Base-by-base conservation (phyloP, 1,140 invertebrate genomes). In the Leucophenga varia region DNA sequence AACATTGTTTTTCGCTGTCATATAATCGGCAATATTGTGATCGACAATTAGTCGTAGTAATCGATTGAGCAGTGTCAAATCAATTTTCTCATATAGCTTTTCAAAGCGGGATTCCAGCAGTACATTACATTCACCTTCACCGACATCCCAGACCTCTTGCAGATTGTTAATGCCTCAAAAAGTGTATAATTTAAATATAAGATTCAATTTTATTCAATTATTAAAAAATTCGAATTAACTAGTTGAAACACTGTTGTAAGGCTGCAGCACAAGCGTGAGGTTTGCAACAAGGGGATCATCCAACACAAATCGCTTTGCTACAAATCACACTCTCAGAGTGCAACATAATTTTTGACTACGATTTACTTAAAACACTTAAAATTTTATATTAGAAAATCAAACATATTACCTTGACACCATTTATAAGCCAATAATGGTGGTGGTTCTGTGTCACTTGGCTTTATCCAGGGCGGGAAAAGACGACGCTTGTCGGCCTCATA, bases 1-100 rank as follows among this genome's bases (percentile, higher is more conserved):
- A 18, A 99, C 94, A 77, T 99, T 99, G 77, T 98, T 98, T 74
- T 99, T 99, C 6, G 97, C 95, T 2, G 97, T 98, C 95, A 99
- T 99, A 73, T 99, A 99, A 87, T 99, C 97, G 60, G 97, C 97
- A 72, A 99, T 99, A 72, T 99, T 99, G 77, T 99, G 97, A 79
- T 99, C 97, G 2, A 99, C 96, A 61, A 99, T 98, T 8, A 99
- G 76, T 53, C 96, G 84, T 3, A 99, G 78, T 45, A 99, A 76
- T 77, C 97, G 85, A 79, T 99, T 99, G 1, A 99, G 84, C 3
- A 99, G 77, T 1, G 97, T 99, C 63, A 99, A 82, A 84, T 99
- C 97, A 55, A 99, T 99, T 78, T 99, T 99, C 75, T 99, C 97
- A 64, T 98, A 99, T 12, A 99, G 82, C 68, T 99, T 99, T 64